These are phyloP conservation scores for Typhlichthys subterraneus DNA, from an alignment of 2,797 vertebrate genomes.

Conservation along the genomic window DNA sequence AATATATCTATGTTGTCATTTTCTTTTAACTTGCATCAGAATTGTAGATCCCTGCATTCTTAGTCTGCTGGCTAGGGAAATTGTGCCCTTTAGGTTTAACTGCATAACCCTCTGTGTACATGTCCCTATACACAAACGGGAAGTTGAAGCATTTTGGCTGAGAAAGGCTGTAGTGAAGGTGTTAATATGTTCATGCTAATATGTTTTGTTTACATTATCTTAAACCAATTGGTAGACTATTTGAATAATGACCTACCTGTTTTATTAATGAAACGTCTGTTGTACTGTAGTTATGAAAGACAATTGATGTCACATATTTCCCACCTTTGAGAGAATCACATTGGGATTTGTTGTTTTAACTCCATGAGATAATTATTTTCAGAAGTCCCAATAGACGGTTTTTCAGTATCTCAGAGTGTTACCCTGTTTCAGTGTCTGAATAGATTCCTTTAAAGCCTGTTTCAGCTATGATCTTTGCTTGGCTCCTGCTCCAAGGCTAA, in stretches of 20 bases:
- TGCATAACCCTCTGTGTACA: conserved; percentile 71
- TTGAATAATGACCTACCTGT: background rate
- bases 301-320: conserved; percentile 33
- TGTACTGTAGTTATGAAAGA: too few species aligned
- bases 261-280: background rate
- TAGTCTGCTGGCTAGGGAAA: conserved; percentile 70
- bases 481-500: conserved; percentile 20
- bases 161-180: conserved; percentile 67
- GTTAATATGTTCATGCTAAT: conserved; percentile 47
- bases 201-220: conserved; percentile 5
- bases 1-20: conserved; percentile 31
- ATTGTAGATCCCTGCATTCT: conserved; percentile 53
- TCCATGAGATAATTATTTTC: conserved; percentile 55
- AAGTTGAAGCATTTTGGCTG: conserved; percentile 66
- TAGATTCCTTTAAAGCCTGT: conserved; percentile 28
- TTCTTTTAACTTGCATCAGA: conserved; percentile 47
- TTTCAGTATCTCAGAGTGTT: conserved; percentile 32
- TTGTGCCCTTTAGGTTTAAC: conserved; percentile 78
- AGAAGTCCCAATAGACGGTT: conserved; percentile 41
- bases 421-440: conserved; percentile 27
- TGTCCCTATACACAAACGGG: conserved; percentile 76
- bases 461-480: conserved; percentile 10
- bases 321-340: conserved; percentile 48
- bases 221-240: background rate
- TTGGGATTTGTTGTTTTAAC: conserved; percentile 42